A percentile compares a stretch with the other conserved stretches of the same genome.
These are phyloP conservation scores for Halyomorpha halys DNA, from an alignment of 1,140 invertebrate genomes.

Conservation along the genomic window DNA sequence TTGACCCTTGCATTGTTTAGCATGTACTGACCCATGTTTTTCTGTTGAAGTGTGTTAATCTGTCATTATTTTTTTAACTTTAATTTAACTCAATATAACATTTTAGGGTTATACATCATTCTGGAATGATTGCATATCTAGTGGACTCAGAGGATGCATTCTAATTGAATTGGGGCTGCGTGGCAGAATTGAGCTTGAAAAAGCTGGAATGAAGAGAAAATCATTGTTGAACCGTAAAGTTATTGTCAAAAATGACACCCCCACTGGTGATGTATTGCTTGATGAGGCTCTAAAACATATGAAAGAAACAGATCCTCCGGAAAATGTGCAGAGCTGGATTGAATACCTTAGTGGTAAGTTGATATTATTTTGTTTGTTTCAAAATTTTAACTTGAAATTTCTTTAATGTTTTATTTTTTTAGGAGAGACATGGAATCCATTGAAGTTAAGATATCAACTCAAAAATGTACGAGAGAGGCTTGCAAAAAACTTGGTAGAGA, in stretches of 20 bases:
- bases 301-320: slow-evolving; percentile 91
- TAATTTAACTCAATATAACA: too few relatives aligned
- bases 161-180: slow-evolving; percentile 91
- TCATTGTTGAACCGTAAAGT: slow-evolving; percentile 75
- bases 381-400: background rate
- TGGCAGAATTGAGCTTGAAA: slow-evolving; percentile 91
- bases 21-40: too few relatives aligned
- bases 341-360: slow-evolving; percentile 93
- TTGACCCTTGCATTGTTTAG: too few relatives aligned
- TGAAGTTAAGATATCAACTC: slow-evolving; percentile 95
- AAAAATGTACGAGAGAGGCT: slow-evolving; percentile 97
- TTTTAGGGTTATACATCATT: slow-evolving; percentile 97
- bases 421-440: slow-evolving; percentile 99
- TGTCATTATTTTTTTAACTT: too few relatives aligned
- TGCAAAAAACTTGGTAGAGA: slow-evolving; percentile 99
- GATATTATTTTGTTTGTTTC: slow-evolving; percentile 19
- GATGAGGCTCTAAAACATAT: slow-evolving; percentile 99
- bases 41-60: too few relatives aligned
- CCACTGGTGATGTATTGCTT: slow-evolving; percentile 93
- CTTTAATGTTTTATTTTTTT: slow-evolving; percentile 30
- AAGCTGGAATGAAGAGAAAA: slow-evolving; percentile 88
- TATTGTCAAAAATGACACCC: slow-evolving; percentile 71
- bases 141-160: slow-evolving; percentile 95
- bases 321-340: slow-evolving; percentile 98
- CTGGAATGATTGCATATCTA: slow-evolving; percentile 99